Conservation (phyloP, 2,888 invertebrate species). For the Tromatobia lineatoria region DNA sequence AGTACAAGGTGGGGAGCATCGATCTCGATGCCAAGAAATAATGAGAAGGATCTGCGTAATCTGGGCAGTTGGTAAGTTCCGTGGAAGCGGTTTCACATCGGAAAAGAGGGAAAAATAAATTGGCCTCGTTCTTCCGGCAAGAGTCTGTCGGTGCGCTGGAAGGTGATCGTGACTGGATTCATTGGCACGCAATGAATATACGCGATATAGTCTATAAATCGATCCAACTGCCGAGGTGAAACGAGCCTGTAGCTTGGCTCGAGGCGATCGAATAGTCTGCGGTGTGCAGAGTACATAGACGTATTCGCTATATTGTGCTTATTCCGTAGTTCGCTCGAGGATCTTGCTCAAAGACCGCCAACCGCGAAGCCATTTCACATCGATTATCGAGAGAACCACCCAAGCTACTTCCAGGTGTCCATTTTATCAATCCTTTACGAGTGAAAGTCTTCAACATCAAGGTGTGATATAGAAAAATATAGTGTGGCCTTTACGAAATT, state of each 20-base stretch:
- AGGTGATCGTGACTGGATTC: constrained; percentile 55
- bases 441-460: not conserved
- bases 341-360: constrained; percentile 28
- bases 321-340: constrained; percentile 27
- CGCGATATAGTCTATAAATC: constrained; percentile 15
- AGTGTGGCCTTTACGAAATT: too few species aligned
- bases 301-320: constrained; percentile 28
- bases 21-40: constrained; percentile 9
- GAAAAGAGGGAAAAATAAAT: constrained; percentile 30
- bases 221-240: constrained; percentile 35
- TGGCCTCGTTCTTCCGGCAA: constrained; percentile 46
- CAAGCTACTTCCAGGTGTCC: constrained; percentile 3
- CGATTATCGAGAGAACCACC: constrained; percentile 33
- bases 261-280: constrained; percentile 37
- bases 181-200: constrained; percentile 46
- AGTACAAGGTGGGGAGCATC: not conserved
- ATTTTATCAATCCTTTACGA: not conserved
- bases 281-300: constrained; percentile 6
- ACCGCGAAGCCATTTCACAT: constrained; percentile 32
- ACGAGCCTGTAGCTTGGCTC: constrained; percentile 27
- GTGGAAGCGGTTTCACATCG: constrained; percentile 53
- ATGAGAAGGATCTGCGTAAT: not conserved
- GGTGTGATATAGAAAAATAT: not conserved
- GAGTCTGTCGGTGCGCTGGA: constrained; percentile 15
- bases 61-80: constrained; percentile 40